phyloP scores from a whole-genome alignment of 1,140 invertebrate genomes.

The Eumeta japonica region DNA sequence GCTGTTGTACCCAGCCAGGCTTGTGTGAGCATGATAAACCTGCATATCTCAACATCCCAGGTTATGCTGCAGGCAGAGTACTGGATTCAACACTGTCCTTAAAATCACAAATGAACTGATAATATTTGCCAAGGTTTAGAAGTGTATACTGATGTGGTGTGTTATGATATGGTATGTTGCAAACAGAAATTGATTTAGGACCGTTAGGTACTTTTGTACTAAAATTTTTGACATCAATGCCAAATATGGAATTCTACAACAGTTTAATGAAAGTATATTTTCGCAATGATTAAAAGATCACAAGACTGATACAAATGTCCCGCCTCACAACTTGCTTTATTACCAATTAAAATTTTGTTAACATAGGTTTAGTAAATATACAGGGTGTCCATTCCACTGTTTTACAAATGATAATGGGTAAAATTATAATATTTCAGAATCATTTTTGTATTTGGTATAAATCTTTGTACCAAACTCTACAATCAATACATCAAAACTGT shows the following conservation, averaged over 20 bases:
- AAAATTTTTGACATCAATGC: constrained; percentile 42
- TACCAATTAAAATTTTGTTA: constrained; percentile 47
- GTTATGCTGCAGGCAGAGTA: constrained; percentile 41
- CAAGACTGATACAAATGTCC: constrained; percentile 59
- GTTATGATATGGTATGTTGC: too few species aligned
- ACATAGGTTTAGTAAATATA: neutral
- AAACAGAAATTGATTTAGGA: neutral
- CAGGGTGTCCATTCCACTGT: too few species aligned
- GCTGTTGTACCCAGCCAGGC: constrained; percentile 49
- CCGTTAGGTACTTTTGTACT: neutral
- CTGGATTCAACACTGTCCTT: constrained; percentile 50
- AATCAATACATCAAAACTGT: too few species aligned
- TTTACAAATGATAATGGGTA: too few species aligned
- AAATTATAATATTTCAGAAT: too few species aligned
- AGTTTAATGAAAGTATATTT: constrained; percentile 48
- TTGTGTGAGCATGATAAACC: constrained; percentile 56
- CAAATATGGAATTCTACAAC: too few species aligned
- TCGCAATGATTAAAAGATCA: constrained; percentile 53
- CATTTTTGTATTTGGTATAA: too few species aligned
- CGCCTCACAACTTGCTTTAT: constrained; percentile 58
- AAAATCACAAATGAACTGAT: constrained; percentile 56
- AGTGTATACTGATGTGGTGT: too few species aligned
- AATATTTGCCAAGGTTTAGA: neutral
- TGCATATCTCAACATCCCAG: constrained; percentile 54
- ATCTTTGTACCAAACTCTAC: too few species aligned